phyloP scores from a whole-genome alignment of 2,888 invertebrate species.

The Willowsia nigromaculata region DNA sequence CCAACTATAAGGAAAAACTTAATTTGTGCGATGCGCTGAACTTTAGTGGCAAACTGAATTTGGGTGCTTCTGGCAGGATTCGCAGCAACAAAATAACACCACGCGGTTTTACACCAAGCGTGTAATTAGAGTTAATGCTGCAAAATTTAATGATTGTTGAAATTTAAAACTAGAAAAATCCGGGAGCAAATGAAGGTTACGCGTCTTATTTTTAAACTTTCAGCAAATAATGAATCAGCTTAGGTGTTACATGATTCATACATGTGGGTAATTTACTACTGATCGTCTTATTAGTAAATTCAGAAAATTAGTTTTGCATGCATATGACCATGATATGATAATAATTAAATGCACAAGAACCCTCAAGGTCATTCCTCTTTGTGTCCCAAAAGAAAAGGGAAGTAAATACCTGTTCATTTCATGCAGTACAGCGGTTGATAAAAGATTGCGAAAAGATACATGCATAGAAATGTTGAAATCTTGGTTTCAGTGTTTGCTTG shows the following conservation, averaged over 20 bases:
- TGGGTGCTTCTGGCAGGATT: no score
- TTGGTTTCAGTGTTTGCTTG: no score
- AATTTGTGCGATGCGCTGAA: background rate
- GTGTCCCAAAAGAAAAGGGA: background rate
- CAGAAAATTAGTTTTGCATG: background rate
- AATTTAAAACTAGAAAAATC: background rate
- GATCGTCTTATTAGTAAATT: background rate
- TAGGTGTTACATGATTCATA: background rate
- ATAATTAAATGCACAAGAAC: background rate
- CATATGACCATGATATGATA: background rate
- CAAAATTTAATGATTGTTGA: background rate
- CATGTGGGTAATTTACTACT: background rate
- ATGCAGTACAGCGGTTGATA: no score
- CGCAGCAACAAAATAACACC: no score
- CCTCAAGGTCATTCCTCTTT: constrained; percentile 2
- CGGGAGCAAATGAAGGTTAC: background rate
- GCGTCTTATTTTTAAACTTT: background rate
- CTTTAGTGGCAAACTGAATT: no score
- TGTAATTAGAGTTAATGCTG: background rate
- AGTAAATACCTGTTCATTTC: background rate
- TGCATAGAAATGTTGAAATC: no score
- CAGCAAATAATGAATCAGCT: background rate
- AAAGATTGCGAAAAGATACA: no score
- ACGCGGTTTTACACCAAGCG: no score
- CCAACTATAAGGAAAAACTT: no score